These are phyloP conservation scores for Brachynemurus nebulosus DNA, from an alignment of 2,888 invertebrate genomes.

Conservation along the genomic window DNA sequence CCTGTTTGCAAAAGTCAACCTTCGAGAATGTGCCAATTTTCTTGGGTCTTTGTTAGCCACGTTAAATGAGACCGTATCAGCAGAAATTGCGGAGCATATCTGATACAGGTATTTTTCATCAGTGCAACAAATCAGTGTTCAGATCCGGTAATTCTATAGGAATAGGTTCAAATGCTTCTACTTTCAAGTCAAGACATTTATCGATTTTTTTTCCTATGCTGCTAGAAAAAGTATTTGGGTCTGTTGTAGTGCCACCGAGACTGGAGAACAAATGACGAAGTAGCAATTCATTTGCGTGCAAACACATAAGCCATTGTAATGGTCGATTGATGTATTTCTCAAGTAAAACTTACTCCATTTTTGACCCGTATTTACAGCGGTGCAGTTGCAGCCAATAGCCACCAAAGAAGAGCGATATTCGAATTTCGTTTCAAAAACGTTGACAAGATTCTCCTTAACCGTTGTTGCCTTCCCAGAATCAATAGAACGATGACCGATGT, in stretches of 20 bases:
- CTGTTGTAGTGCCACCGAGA: background rate
- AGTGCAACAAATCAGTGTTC: conserved; percentile 12
- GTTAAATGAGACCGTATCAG: conserved; percentile 12
- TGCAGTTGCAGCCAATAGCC: conserved; percentile 18
- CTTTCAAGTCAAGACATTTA: background rate
- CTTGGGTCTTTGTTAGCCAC: conserved; percentile 15
- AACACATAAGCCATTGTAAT: conserved; percentile 20
- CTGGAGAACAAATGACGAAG: conserved; percentile 9
- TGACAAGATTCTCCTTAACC: background rate
- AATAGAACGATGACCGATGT: background rate
- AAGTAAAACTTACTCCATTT: conserved; percentile 18
- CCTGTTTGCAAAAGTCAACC: conserved; percentile 19
- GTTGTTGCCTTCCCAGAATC: conserved; percentile 1
- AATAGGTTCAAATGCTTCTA: background rate
- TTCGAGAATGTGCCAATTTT: conserved; percentile 15
- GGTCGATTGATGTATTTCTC: conserved; percentile 16
- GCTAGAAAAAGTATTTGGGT: background rate
- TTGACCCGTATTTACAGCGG: conserved; percentile 19
- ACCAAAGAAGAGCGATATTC: conserved; percentile 1
- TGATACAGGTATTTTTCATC: conserved; percentile 17
- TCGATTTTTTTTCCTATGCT: background rate
- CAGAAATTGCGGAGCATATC: conserved; percentile 11
- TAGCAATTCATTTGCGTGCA: conserved; percentile 1
- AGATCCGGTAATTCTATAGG: background rate
- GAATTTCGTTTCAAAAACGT: conserved; percentile 1